A percentile compares a stretch with the other conserved stretches of the same genome.
Evolutionary conservation across 1,140 invertebrate species (phyloP).

Genomic region (Bombus waltoni): DNA sequence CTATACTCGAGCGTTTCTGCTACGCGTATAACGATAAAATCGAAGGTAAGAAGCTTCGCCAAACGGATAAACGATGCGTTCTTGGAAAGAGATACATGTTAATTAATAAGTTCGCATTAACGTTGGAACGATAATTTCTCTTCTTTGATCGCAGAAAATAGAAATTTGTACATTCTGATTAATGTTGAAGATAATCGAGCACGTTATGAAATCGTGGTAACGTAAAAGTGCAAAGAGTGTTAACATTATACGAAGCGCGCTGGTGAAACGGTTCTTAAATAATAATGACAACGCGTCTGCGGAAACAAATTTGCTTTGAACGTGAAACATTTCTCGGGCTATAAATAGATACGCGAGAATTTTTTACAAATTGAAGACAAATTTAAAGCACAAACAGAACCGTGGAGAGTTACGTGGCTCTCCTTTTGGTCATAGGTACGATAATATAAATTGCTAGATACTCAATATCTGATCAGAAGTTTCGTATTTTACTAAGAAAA

Average conservation of each 20-base stretch:
- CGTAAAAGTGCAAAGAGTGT: not conserved
- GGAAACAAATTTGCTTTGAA: not conserved
- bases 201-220: no score
- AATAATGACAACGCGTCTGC: not conserved
- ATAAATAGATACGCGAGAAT: not conserved
- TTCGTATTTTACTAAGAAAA: not conserved
- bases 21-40: not conserved
- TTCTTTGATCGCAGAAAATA: not conserved
- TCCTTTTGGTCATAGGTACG: no score
- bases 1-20: not conserved
- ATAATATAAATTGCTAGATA: no score
- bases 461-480: no score
- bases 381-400: not conserved
- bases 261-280: not conserved
- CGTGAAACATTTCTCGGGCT: not conserved
- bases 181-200: no score
- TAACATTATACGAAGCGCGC: not conserved
- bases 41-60: not conserved
- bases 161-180: not conserved
- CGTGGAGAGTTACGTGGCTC: not conserved
- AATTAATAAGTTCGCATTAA: not conserved
- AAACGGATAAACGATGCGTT: not conserved
- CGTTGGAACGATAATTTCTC: not conserved
- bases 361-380: not conserved
- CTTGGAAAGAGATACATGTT: not conserved